Evolutionary conservation across 1,140 invertebrate species (phyloP), one percentile per base, ranked within the genome.

Genomic region (Diabrotica undecimpunctata): DNA sequence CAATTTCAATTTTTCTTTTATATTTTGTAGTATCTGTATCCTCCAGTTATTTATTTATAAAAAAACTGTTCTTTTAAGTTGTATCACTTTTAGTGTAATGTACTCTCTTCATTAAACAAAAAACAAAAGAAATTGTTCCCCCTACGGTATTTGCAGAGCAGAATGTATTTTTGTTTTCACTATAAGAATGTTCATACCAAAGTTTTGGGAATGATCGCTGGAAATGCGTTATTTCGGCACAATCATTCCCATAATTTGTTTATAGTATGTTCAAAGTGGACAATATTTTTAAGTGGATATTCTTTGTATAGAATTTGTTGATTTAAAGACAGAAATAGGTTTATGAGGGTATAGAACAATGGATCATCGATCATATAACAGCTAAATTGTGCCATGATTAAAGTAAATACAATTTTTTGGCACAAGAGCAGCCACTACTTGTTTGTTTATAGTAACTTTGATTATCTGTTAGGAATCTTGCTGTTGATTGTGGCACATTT

Each of bases 71-170:
- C 61, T 65, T 66, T 70, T 73, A 68, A 71, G 66, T 69, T 70
- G 67, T 72, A 69, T 54, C 61, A 62, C 61, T 66, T 68, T 60
- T 66, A 62, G 63, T 65, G 53, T 61, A 66, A 66, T 61, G 41
- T 64, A 67, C 50, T 57, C 63, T 56, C 25, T 25, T 25, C 41
- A 46, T 46, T 46, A 46, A 46, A 46, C 3, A 46, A 46, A 46
- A 46, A 25, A 25, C 25, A 46, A n/a, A 46, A 46, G n/a, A 46
- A 46, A 46, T 46, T 67, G 61, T 62, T 62, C 69, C 70, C 70
- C 70, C 68, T 69, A 74, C 69, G 66, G 69, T 69, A 74, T 76
- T 75, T 72, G 71, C 74, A 77, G 75, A 77, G 75, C 75, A 77
- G 71, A 74, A 52, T 77, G 72, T 77, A 73, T 74, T 76, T 75